Conservation (phyloP, 1,140 invertebrate species). For the Dendrolimus punctatus region DNA sequence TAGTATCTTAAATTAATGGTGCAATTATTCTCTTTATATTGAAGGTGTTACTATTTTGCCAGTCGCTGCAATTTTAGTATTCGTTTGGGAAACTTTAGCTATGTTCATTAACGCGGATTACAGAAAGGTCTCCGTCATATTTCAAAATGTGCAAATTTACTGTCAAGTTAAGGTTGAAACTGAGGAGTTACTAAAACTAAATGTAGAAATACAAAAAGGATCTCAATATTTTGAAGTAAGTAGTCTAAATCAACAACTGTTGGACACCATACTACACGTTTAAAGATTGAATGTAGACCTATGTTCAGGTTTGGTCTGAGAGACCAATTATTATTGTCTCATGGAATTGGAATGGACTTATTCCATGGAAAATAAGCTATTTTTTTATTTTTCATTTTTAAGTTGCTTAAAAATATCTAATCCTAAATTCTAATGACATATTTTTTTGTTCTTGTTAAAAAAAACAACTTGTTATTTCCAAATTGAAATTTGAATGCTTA, state of each 20-base stretch:
- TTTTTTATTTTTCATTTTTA: too few species aligned
- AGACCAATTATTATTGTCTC: too few species aligned
- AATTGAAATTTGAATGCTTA: too few species aligned
- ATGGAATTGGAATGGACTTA: too few species aligned
- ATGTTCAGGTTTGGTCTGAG: neutral
- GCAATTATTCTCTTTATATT: conserved; percentile 3
- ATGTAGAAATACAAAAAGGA: conserved; percentile 16
- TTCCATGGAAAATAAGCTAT: too few species aligned
- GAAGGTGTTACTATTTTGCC: conserved; percentile 20
- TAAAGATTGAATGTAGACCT: too few species aligned
- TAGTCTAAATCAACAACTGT: neutral
- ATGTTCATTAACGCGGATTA: conserved; percentile 18
- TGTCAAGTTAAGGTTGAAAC: conserved; percentile 9
- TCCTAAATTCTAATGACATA: too few species aligned
- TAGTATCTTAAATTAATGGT: too few species aligned
- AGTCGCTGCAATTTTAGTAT: conserved; percentile 17
- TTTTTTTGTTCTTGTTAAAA: too few species aligned
- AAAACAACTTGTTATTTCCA: too few species aligned
- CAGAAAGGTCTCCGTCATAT: conserved; percentile 15
- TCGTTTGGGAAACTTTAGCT: conserved; percentile 26
- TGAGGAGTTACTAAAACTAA: conserved; percentile 8
- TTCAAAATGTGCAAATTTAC: conserved; percentile 13
- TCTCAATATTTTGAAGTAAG: conserved; percentile 21
- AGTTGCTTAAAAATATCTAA: too few species aligned
- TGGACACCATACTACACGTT: neutral